phyloP scores from a whole-genome alignment of 1,140 invertebrate species.

The Centruroides vittatus region DNA sequence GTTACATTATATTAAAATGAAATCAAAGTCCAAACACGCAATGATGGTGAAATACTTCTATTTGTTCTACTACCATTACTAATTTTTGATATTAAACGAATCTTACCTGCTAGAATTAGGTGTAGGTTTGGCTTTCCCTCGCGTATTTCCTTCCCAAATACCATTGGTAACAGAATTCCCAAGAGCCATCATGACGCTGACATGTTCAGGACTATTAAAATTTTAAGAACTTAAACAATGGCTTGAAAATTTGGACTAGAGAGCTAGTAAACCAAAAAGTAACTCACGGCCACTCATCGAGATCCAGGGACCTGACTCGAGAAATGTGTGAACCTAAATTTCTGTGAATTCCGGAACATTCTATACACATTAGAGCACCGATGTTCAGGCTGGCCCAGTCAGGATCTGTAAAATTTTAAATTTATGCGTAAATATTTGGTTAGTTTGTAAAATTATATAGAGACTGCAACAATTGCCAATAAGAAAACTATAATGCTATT shows the following conservation, averaged over 20 bases:
- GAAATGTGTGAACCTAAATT: constrained; percentile 95
- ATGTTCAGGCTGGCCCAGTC: constrained; percentile 96
- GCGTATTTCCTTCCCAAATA: constrained; percentile 66
- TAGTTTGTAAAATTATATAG: too few relatives aligned
- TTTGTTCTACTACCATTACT: too few relatives aligned
- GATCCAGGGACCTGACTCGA: constrained; percentile 77
- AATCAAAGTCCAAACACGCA: too few relatives aligned
- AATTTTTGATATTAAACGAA: too few relatives aligned
- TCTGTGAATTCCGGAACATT: constrained; percentile 93
- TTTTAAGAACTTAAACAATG: background rate
- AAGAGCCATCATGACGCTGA: constrained; percentile 82
- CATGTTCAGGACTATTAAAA: constrained; percentile 57
- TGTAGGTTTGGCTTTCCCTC: constrained; percentile 40
- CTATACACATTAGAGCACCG: constrained; percentile 90
- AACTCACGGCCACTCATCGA: constrained; percentile 98
- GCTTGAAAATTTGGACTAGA: background rate
- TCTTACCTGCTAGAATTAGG: constrained; percentile 22
- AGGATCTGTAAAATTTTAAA: constrained; percentile 48
- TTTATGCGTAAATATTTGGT: too few relatives aligned
- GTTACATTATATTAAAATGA: too few relatives aligned
- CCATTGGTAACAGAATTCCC: constrained; percentile 83
- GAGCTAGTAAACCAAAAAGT: background rate
- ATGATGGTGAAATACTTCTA: too few relatives aligned
- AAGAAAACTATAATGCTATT: too few relatives aligned
- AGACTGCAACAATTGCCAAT: too few relatives aligned